phyloP scores from a whole-genome alignment of 2,113 vertebrate species.

The Choloepus hoffmanni region DNA sequence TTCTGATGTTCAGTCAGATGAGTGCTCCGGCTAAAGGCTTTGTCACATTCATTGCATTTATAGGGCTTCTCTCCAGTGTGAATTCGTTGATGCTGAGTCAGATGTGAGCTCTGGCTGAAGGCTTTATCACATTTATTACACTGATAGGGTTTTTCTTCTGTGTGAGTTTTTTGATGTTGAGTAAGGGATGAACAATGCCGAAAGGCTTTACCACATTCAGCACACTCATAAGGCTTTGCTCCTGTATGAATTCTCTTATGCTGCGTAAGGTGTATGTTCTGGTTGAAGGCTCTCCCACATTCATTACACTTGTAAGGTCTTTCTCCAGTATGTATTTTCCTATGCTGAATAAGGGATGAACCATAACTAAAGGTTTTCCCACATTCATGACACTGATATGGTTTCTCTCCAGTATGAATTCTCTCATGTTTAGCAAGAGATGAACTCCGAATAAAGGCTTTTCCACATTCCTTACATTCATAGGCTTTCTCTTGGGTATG shows the following conservation, averaged over 20 bases:
- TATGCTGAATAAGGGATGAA: constrained; percentile 80
- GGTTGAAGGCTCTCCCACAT: constrained; percentile 80
- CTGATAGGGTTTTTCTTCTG: constrained; percentile 76
- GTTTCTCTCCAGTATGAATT: constrained; percentile 82
- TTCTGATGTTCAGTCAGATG: constrained; percentile 74
- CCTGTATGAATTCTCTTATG: constrained; percentile 80
- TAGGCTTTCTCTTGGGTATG: constrained; percentile 81
- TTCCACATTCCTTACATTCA: constrained; percentile 78
- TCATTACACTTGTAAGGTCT: constrained; percentile 80
- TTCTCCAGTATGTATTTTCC: constrained; percentile 82
- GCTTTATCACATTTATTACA: constrained; percentile 74
- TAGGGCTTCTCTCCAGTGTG: constrained; percentile 77
- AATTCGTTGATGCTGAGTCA: constrained; percentile 73
- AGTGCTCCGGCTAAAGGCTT: constrained; percentile 60
- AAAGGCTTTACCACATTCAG: constrained; percentile 78
- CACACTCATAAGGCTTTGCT: constrained; percentile 78
- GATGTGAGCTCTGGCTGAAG: constrained; percentile 76
- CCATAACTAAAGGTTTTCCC: constrained; percentile 81
- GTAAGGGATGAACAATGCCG: constrained; percentile 80
- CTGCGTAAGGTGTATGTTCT: constrained; percentile 81
- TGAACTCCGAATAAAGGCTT: constrained; percentile 78
- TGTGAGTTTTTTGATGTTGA: constrained; percentile 81
- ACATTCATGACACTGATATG: constrained; percentile 78
- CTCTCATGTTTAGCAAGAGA: constrained; percentile 79
- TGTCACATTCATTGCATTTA: constrained; percentile 65